Base-by-base conservation (phyloP, 1,140 invertebrate species). In the Aphelinus certus region DNA sequence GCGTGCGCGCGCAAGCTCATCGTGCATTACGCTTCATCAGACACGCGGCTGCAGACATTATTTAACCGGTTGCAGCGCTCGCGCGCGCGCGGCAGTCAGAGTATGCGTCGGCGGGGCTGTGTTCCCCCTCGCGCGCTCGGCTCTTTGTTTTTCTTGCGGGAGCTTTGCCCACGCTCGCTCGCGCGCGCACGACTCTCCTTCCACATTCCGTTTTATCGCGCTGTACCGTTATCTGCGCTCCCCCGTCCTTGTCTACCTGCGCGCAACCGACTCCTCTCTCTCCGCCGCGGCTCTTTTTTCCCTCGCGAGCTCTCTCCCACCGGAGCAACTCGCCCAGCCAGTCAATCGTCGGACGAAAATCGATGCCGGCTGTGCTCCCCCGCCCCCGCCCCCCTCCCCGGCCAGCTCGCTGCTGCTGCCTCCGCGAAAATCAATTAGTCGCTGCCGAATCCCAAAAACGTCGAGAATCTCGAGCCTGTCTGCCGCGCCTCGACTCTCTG, bases 141-240 rank as follows among this genome's bases (percentile, higher is more conserved):
- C 7, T 65, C 10, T 51, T 51, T 65, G 1, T 65, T 45, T 58
- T 58, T 47, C 66, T 46, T 53, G 9, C 9, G 9, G 26, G 26
- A 26, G 26, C 26, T 9, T 9, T 53, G 51, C 51, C 51, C 9
- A 53, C 51, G 51, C 51, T 53, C 51, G 51, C 51, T 9, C 4
- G 51, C 51, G 51, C 4, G 51, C 55, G 0, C 55, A 47, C 65
- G 67, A 76, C 60, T 76, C 79, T 71, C 71, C 69, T 58, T 71
- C 66, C 65, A 63, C 51, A 57, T 72, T 62, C 73, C 61, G 49
- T 57, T 73, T 76, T 68, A 58, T 78, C 71, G 70, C 61, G 57
- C 64, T 70, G 49, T 77, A 71, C 75, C 78, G 78, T 80, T 72
- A 62, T 67, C 43, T 45, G n/a, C 60, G n/a, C 2, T 62, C 60